Evolutionary conservation across 2,888 invertebrate genomes (phyloP).

Genomic region (Machimus atricapillus): DNA sequence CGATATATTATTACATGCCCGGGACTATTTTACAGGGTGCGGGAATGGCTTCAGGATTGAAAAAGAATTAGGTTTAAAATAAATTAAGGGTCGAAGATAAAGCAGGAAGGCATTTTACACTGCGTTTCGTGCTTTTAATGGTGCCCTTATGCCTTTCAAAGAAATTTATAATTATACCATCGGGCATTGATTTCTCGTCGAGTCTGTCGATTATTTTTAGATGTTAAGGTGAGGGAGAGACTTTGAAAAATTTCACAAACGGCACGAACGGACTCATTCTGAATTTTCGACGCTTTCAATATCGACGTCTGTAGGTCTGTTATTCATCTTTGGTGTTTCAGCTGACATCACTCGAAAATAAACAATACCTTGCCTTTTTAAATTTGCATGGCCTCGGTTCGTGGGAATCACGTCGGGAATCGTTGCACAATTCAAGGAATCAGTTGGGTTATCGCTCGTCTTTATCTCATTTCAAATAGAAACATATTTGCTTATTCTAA

Average conservation of each 20-base stretch:
- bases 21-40: not conserved
- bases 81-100: not conserved
- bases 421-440: constrained; percentile 1
- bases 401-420: not conserved
- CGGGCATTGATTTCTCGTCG: not conserved
- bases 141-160: not conserved
- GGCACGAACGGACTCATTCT: not conserved
- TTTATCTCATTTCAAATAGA: not conserved
- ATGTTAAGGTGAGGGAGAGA: not conserved
- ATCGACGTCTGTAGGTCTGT: not conserved
- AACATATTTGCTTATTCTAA: not conserved
- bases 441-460: not conserved
- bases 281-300: not conserved
- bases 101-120: not conserved
- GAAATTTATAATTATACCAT: not conserved
- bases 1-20: not conserved
- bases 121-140: not conserved
- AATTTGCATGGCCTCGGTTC: not conserved
- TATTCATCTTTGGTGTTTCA: not conserved
- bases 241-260: not conserved
- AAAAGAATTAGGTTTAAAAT: not conserved
- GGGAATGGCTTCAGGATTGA: not conserved
- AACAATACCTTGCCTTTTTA: not conserved
- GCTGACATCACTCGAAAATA: constrained; percentile 15
- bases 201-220: not conserved